phyloP scores from a whole-genome alignment of 1,140 invertebrate genomes.

The Ceratosolen solmsi region DNA sequence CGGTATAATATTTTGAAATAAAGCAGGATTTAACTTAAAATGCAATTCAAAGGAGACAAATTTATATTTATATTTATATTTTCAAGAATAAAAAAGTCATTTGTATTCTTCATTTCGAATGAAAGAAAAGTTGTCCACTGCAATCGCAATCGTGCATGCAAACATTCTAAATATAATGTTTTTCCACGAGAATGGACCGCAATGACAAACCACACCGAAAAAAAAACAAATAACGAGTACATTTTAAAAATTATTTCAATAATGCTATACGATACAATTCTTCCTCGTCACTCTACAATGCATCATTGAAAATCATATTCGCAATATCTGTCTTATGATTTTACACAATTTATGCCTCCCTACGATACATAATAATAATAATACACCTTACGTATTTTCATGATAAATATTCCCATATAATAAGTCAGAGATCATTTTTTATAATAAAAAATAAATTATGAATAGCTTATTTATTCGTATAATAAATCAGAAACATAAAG shows the following conservation, averaged over 20 bases:
- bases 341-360: background rate
- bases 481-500: background rate
- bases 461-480: background rate
- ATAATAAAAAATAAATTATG: background rate
- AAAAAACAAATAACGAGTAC: background rate
- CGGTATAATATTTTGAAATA: too few relatives aligned
- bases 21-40: background rate
- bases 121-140: background rate
- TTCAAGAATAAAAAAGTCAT: background rate
- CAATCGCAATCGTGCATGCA: background rate
- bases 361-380: background rate
- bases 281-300: background rate
- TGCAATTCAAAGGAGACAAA: background rate
- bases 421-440: background rate
- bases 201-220: background rate
- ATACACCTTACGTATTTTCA: background rate
- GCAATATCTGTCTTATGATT: background rate
- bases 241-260: conserved; percentile 6
- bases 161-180: conserved; percentile 36
- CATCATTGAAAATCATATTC: background rate
- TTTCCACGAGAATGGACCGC: conserved; percentile 1
- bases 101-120: conserved; percentile 1
- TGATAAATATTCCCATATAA: background rate
- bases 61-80: too few relatives aligned
- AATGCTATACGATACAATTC: background rate